These are phyloP conservation scores for Tipula confusa DNA, from an alignment of 2,888 invertebrate species.

Conservation along the genomic window DNA sequence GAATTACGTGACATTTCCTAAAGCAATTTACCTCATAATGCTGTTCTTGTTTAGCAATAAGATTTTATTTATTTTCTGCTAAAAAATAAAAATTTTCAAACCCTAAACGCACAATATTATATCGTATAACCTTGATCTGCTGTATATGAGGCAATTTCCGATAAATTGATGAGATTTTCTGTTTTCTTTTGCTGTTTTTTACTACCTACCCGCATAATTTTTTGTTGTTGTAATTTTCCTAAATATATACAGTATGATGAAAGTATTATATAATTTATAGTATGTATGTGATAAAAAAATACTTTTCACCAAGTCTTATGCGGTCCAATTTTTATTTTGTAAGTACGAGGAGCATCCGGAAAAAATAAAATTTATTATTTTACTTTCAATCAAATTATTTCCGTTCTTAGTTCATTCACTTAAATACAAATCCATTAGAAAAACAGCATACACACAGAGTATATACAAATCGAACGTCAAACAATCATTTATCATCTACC, in stretches of 20 bases:
- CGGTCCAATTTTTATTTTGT: neutral
- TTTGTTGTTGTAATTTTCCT: too few relatives aligned
- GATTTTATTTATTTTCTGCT: too few relatives aligned
- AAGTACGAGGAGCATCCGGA: neutral
- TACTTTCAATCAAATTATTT: slow-evolving; percentile 25
- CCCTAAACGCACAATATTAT: neutral
- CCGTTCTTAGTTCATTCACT: slow-evolving; percentile 20
- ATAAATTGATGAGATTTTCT: neutral
- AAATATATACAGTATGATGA: too few relatives aligned
- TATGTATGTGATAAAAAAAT: too few relatives aligned
- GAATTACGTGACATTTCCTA: too few relatives aligned
- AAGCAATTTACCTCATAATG: too few relatives aligned
- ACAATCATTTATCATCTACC: neutral
- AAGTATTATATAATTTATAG: too few relatives aligned
- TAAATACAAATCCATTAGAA: slow-evolving; percentile 13
- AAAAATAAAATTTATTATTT: slow-evolving; percentile 20
- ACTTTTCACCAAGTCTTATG: too few relatives aligned
- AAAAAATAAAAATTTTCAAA: neutral
- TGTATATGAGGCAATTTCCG: neutral
- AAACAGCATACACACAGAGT: neutral
- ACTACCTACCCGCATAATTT: neutral
- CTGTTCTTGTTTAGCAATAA: too few relatives aligned
- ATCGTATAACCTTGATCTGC: neutral
- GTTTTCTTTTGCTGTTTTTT: neutral
- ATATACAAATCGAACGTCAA: neutral